Percentiles rank a stretch among this genome's conserved stretches.
Conservation (phyloP, 1,140 invertebrate species). For the Nylanderia fulva region DNA sequence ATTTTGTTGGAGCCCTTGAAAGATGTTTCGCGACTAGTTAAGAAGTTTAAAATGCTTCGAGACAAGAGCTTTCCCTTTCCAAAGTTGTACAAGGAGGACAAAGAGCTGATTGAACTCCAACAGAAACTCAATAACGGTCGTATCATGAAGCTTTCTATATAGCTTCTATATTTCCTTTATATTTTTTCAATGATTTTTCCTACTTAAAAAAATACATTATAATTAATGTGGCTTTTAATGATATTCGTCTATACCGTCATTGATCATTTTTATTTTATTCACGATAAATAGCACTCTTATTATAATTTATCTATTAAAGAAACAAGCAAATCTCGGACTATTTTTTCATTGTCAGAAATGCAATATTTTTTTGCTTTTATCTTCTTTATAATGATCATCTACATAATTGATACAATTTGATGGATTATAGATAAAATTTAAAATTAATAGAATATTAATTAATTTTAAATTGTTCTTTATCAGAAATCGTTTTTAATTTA, state of each 20-base stretch:
- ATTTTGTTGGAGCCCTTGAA: slow-evolving; percentile 85
- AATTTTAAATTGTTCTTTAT: background rate
- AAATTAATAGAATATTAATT: background rate
- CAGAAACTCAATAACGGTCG: slow-evolving; percentile 87
- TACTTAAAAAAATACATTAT: background rate
- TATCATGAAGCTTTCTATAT: background rate
- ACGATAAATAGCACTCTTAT: background rate
- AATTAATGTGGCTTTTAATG: background rate
- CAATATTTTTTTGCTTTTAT: background rate
- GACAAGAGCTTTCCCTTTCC: slow-evolving; percentile 84
- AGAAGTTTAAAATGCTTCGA: slow-evolving; percentile 87
- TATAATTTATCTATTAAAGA: background rate
- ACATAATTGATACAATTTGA: background rate
- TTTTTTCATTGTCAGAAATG: background rate
- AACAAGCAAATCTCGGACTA: background rate
- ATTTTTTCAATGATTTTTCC: background rate
- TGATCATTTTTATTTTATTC: background rate
- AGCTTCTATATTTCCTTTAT: background rate
- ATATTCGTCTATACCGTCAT: background rate
- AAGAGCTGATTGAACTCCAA: slow-evolving; percentile 88
- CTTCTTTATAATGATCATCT: background rate
- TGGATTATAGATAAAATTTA: background rate
- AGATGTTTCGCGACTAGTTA: slow-evolving; percentile 87
- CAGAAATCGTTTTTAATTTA: background rate
- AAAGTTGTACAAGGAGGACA: slow-evolving; percentile 87